These are phyloP conservation scores for Miichthys miiuy DNA, from an alignment of 2,797 vertebrate genomes.

Conservation along the genomic window DNA sequence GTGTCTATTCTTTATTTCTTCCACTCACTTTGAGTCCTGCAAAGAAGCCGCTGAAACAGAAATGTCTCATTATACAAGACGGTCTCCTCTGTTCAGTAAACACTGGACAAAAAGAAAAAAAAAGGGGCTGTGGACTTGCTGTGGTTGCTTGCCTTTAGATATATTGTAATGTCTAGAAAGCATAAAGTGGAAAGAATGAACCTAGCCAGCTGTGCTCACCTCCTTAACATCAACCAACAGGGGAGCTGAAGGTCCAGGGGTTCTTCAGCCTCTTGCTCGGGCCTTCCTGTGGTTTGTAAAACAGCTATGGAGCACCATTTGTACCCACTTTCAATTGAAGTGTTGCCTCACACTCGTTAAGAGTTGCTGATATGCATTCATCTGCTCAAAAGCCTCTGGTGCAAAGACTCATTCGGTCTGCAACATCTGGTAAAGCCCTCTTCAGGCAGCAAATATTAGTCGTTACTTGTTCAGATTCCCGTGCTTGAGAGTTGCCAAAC, in stretches of 20 bases:
- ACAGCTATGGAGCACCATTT: constrained; percentile 26
- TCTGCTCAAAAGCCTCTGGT: constrained; percentile 52
- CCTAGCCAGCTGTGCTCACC: constrained; percentile 51
- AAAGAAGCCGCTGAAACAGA: constrained; percentile 2
- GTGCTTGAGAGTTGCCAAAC: not conserved
- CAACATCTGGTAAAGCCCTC: constrained; percentile 55
- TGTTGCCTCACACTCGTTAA: constrained; percentile 33
- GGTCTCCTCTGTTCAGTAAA: constrained; percentile 19
- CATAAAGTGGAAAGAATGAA: constrained; percentile 53
- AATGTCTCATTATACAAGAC: not conserved
- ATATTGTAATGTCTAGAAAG: constrained; percentile 45
- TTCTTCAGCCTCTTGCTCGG: constrained; percentile 16
- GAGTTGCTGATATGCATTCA: constrained; percentile 31
- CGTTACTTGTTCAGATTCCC: constrained; percentile 8
- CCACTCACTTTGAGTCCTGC: constrained; percentile 14
- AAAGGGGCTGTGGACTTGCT: constrained; percentile 28
- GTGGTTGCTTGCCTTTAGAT: constrained; percentile 22
- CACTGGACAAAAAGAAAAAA: constrained; percentile 5
- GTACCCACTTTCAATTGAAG: constrained; percentile 28
- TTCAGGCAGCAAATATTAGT: constrained; percentile 27
- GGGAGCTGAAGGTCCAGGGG: constrained; percentile 7
- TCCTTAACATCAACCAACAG: constrained; percentile 48
- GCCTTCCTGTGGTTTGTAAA: constrained; percentile 15
- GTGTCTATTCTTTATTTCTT: not conserved
- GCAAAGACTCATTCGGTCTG: constrained; percentile 11